Conservation (phyloP, 2,113 vertebrate species). For the Potamarius usumacintae region DNA sequence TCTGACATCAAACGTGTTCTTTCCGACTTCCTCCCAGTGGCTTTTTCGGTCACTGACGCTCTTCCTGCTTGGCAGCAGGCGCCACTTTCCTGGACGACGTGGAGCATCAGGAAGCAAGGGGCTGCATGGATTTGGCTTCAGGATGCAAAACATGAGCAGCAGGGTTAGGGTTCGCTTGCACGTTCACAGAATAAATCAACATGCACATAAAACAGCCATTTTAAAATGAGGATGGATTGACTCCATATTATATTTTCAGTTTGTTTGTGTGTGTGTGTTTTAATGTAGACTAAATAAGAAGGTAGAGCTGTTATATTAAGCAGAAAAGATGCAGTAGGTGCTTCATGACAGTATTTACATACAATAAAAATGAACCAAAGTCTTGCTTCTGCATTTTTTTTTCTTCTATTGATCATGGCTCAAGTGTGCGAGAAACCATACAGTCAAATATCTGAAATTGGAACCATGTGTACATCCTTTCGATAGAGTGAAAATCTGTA, state of each 20-base stretch:
- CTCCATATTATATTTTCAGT: background rate
- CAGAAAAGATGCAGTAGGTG: background rate
- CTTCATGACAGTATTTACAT: background rate
- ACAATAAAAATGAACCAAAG: background rate
- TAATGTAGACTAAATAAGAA: background rate
- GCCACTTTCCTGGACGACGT: slow-evolving; percentile 52
- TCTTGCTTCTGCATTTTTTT: background rate
- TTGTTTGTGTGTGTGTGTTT: too few species aligned
- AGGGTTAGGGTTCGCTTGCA: slow-evolving; percentile 1
- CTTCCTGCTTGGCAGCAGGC: slow-evolving; percentile 50
- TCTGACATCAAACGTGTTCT: slow-evolving; percentile 68
- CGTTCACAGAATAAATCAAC: slow-evolving; percentile 12
- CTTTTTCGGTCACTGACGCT: slow-evolving; percentile 55
- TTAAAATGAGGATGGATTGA: background rate
- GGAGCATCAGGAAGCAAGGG: slow-evolving; percentile 43
- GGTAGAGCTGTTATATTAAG: too few species aligned
- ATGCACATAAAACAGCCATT: background rate
- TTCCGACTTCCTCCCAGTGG: slow-evolving; percentile 62
- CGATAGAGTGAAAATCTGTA: background rate
- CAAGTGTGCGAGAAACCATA: background rate
- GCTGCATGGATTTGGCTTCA: slow-evolving; percentile 20
- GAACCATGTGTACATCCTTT: background rate
- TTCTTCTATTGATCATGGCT: background rate
- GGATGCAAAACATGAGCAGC: slow-evolving; percentile 35
- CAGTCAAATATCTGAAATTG: background rate